Evolutionary conservation across 2,797 vertebrate genomes (phyloP).

Genomic region (Sebastes diploproa): DNA sequence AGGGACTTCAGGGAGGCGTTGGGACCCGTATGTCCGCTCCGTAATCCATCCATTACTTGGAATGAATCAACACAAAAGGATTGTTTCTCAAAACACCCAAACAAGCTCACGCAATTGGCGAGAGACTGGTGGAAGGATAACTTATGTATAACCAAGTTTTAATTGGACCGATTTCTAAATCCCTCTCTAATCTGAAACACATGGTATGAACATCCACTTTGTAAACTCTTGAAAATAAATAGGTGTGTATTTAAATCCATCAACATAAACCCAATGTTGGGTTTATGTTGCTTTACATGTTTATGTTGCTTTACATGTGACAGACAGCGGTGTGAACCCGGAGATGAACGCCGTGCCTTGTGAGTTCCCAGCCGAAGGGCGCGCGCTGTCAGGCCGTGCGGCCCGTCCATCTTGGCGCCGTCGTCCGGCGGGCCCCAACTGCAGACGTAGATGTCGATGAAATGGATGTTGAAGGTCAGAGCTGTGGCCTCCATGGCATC

Average conservation of each 20-base stretch:
- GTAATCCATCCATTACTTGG: background rate
- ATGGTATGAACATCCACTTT: background rate
- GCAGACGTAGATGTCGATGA: conserved; percentile 77
- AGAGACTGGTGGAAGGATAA: background rate
- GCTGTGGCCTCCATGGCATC: conserved; percentile 76
- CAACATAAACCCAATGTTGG: background rate
- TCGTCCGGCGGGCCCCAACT: conserved; percentile 74
- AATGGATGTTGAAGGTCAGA: conserved; percentile 76
- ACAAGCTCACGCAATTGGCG: background rate
- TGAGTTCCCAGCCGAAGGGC: conserved; percentile 67
- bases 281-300: too few species aligned
- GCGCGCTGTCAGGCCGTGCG: conserved; percentile 58
- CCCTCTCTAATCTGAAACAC: background rate
- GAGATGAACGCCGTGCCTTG: conserved; percentile 64
- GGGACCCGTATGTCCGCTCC: background rate
- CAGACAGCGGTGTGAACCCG: conserved; percentile 39
- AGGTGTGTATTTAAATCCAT: background rate
- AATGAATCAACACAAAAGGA: background rate
- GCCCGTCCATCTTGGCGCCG: conserved; percentile 71
- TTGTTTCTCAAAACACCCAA: background rate
- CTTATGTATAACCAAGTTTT: background rate
- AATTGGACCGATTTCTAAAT: background rate
- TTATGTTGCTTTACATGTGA: conserved; percentile 22
- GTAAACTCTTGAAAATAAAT: background rate
- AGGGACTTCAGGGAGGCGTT: background rate